Evolutionary conservation across 2,797 vertebrate species (phyloP), one percentile per base, ranked within the genome.

Genomic region (Phaenicophaeus curvirostris): DNA sequence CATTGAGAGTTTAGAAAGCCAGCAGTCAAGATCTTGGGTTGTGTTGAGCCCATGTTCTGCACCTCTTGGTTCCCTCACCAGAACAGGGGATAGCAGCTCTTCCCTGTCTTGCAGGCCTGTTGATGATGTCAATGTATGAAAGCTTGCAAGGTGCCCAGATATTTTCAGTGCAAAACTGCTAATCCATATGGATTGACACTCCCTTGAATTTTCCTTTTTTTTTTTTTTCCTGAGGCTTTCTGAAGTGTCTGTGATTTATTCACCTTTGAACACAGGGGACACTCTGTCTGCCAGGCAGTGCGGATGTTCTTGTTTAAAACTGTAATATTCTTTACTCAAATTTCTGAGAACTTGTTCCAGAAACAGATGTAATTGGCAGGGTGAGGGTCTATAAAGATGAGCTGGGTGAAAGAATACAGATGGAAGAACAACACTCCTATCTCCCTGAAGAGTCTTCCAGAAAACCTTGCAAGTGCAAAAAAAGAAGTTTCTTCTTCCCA

Each of bases 381-480:
- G 90, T 96, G 90, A 95, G 67, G 12, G 2, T 78, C 93, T 76
- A 18, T 92, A 92, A 96, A 94, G 86, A 92, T 86, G 85, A 83
- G 92, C 63, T 91, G 92, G 91, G 89, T 91, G 85, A 91, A 80
- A 82, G 85, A 72, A 65, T 41, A 62, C 90, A 95, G 90, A 90
- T 91, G 92, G 94, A 92, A 92, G 79, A 96, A 58, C 76, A 91
- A 24, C 33, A 18, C 58, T 93, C 12, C 23, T 44, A 0, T 90
- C 66, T 94, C 95, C 82, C 84, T 37, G n/a, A 90, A 77, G 90
- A 95, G 87, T 74, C 92, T 87, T 94, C 78, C 63, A 91, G 89
- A 75, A 92, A 92, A 62, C 69, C 55, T 94, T 82, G 50, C 23
- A 75, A 91, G 90, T 59, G 55, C 31, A 51, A 90, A 88, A 78